A percentile compares a stretch with the other conserved stretches of the same genome.
Conservation (phyloP, 2,888 invertebrate genomes). For the Phrixothrix hirtus region DNA sequence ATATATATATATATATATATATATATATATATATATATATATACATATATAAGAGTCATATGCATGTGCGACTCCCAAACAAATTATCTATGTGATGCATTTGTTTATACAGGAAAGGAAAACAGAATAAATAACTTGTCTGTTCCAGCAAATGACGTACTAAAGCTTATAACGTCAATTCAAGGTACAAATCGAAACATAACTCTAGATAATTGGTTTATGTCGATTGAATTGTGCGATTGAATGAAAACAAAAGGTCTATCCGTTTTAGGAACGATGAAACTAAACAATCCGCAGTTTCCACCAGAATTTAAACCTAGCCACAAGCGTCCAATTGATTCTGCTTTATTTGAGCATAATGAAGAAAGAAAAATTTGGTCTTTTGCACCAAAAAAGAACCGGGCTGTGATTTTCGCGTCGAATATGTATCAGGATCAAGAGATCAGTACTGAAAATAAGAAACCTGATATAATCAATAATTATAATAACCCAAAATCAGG, state of each 20-base stretch:
- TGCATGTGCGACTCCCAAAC: no score
- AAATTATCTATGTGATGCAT: no score
- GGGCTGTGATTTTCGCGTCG: background rate
- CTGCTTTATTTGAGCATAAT: no score
- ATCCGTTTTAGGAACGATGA: background rate
- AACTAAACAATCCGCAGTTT: background rate
- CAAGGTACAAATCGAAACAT: background rate
- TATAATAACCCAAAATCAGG: background rate
- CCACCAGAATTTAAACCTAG: background rate
- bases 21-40: no score
- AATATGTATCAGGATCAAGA: background rate
- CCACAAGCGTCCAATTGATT: background rate
- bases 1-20: no score
- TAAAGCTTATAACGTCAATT: background rate
- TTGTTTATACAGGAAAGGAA: no score
- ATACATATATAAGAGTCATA: no score
- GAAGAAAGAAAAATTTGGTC: no score
- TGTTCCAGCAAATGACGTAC: background rate
- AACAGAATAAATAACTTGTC: background rate
- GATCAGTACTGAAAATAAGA: background rate
- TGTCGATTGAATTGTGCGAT: no score
- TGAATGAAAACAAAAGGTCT: background rate
- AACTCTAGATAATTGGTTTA: no score
- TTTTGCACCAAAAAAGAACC: background rate
- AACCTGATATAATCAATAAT: background rate